phyloP scores from a whole-genome alignment of 1,140 invertebrate genomes.

The Temnothorax curvispinosus region DNA sequence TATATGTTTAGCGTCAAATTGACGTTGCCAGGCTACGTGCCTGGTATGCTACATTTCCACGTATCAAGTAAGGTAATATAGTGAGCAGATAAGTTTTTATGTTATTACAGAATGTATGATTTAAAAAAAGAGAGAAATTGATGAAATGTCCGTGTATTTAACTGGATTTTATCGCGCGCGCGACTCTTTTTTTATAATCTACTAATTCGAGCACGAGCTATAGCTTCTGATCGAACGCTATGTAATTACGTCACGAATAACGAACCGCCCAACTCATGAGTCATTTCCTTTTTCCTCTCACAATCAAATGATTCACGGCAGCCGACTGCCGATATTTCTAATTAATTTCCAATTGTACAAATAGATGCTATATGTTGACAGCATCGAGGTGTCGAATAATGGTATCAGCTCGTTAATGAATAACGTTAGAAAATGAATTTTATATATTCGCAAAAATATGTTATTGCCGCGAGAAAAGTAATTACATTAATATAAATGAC shows the following conservation, averaged over 20 bases:
- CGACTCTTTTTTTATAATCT: constrained; percentile 4
- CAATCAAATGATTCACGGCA: constrained; percentile 46
- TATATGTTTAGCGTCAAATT: neutral
- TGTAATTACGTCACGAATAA: constrained; percentile 56
- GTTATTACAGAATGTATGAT: neutral
- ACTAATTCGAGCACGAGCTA: neutral
- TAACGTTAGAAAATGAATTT: neutral
- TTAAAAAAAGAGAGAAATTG: neutral
- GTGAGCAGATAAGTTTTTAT: neutral
- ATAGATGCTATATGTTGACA: neutral
- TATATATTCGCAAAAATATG: neutral
- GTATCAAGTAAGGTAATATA: neutral
- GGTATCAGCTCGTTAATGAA: neutral
- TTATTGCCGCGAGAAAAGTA: neutral
- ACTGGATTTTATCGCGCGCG: neutral
- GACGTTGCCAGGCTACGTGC: neutral
- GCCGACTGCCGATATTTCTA: neutral
- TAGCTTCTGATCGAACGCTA: constrained; percentile 5
- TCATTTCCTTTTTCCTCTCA: constrained; percentile 59
- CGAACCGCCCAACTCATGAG: constrained; percentile 36
- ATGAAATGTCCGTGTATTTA: neutral
- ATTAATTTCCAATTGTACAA: neutral
- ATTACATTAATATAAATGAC: neutral
- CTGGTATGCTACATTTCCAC: neutral
- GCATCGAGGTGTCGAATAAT: too few species aligned